Evolutionary conservation across 2,888 invertebrate species (phyloP), one percentile per base, ranked within the genome.

Genomic region (Epinotia brunnichana): DNA sequence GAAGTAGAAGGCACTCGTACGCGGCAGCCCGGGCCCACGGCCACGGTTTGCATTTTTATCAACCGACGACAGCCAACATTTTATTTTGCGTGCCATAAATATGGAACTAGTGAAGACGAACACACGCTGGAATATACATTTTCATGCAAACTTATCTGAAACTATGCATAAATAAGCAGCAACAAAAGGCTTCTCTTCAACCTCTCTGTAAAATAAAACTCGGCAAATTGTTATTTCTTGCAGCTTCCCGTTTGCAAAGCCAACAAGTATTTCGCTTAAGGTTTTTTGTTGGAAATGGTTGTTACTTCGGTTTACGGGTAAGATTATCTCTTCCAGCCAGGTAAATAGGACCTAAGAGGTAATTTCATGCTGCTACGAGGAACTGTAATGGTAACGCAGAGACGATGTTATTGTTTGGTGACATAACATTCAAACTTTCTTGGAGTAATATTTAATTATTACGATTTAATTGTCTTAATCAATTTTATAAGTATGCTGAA

Each of bases 11-110:
- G 21, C 15, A 53, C 29, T 15, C 63, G 53, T 17, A 44, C 72
- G 71, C 59, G 59, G 66, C 60, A 78, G 81, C 79, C 78, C 81
- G 78, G 83, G 88, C 91, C 90, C 77, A 87, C 87, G 87, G 90
- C 87, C 81, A 85, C 83, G 87, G 90, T 91, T 91, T 91, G 92
- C 91, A 92, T 93, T 92, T 92, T 92, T 93, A 92, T 92, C 90
- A 91, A 89, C 82, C 85, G 86, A 87, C 87, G 89, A 85, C 85
- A 86, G 87, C 87, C 72, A 81, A 88, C 90, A 91, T 91, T 91
- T 91, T 91, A 90, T 91, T 90, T 88, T 91, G 88, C 91, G 88
- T 90, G 90, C 85, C 86, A 91, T 92, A 92, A 92, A 92, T 92
- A 92, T 92, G 89, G 85, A 91, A 87, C 89, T 85, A 81, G 84